Evolutionary conservation across 2,888 invertebrate genomes (phyloP), one percentile per base, ranked within the genome.

Genomic region (Luperina testacea): DNA sequence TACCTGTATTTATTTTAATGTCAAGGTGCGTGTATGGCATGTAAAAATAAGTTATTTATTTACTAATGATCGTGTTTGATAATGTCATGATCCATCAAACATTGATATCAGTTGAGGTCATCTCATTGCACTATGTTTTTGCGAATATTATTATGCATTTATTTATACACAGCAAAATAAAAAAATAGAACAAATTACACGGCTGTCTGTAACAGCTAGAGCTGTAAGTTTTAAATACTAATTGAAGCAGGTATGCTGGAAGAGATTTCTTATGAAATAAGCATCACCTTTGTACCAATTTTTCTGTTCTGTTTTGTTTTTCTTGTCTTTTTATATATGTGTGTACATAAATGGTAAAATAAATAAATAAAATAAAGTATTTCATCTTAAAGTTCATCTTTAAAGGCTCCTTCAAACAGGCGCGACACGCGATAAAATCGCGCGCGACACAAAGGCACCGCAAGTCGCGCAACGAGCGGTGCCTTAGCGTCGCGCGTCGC

Each of bases 71-170:
- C 48, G 48, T 82, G 32, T 74, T 75, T 71, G 63, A 64, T 81
- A 78, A 57, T 72, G 73, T 87, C 72, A 69, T 70, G 87, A 83
- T 78, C 87, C 76, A 80, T 90, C 90, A 87, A 83, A 87, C 85
- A 84, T 87, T 87, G 82, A 75, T 79, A 85, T 89, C 83, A 64
- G 88, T 87, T 85, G 87, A 84, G 84, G 73, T 68, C 81, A 85
- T 73, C 81, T 85, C 27, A 73, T 61, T 73, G 69, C 81, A 73
- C 83, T 80, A 68, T 83, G 45, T 83, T 83, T 24, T 42, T 69
- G 61, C 68, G 27, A 45, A 64, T 57, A 57, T 57, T 8, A 59
- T 11, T 59, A 24, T 5, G 48, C 11, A 38, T 24, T 42, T 69
- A 63, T 53, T 38, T n/a, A 42, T 57, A 57, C 38, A 9, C 63